These are phyloP conservation scores for Drosophila tsacasi DNA, from an alignment of 1,140 invertebrate species.

Conservation along the genomic window DNA sequence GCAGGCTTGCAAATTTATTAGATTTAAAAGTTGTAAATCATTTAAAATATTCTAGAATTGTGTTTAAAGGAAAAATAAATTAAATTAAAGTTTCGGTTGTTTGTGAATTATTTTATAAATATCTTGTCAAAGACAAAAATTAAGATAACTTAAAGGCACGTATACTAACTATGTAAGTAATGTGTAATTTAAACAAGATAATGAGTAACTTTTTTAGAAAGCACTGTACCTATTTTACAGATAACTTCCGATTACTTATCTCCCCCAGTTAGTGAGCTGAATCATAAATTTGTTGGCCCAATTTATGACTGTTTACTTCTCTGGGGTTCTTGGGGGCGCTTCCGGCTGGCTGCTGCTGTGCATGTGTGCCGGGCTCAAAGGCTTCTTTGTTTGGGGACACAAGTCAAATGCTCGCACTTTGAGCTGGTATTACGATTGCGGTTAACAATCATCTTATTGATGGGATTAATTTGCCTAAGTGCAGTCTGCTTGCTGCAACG, in stretches of 20 bases:
- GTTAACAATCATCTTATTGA: conserved; percentile 53
- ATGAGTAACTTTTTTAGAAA: neutral
- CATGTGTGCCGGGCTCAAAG: conserved; percentile 8
- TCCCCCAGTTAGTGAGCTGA: neutral
- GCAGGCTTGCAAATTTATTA: neutral
- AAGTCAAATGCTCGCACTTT: conserved; percentile 53
- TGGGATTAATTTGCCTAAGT: conserved; percentile 79
- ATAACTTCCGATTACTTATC: conserved; percentile 8
- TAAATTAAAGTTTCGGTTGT: neutral
- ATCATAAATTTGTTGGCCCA: conserved; percentile 2
- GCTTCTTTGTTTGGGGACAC: conserved; percentile 23
- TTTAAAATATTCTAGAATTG: neutral
- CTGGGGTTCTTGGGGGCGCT: neutral
- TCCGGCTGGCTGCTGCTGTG: neutral
- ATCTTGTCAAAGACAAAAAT: too few species aligned
- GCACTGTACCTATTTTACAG: neutral
- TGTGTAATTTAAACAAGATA: neutral
- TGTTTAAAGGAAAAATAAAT: neutral
- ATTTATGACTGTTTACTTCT: conserved; percentile 8
- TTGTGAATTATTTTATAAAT: neutral
- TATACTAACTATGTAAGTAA: neutral
- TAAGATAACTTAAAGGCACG: neutral
- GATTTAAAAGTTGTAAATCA: conserved; percentile 1
- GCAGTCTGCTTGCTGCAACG: conserved; percentile 52
- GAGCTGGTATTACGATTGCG: conserved; percentile 32